Conservation (phyloP, 1,140 invertebrate species). For the Acromyrmex echinatior region DNA sequence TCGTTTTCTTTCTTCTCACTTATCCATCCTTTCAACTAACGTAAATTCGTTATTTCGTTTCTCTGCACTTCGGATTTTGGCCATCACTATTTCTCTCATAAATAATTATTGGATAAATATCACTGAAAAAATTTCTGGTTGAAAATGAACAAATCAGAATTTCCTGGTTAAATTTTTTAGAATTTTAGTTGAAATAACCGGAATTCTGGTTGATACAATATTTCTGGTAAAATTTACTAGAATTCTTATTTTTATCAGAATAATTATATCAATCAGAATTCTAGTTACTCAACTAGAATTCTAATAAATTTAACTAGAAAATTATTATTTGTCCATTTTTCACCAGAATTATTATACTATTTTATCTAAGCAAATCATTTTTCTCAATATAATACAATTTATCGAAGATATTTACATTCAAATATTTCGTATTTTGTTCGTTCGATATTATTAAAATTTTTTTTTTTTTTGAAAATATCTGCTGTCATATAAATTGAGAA, state of each 20-base stretch:
- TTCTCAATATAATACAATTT: background rate
- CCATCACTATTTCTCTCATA: background rate
- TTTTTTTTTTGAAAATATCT: background rate
- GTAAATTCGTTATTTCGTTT: conserved; percentile 8
- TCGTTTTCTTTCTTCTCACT: background rate
- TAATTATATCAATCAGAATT: too few relatives aligned
- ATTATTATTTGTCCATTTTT: too few relatives aligned
- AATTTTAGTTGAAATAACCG: background rate
- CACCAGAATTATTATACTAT: too few relatives aligned
- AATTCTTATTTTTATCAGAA: too few relatives aligned
- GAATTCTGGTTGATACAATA: too few relatives aligned
- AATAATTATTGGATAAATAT: conserved; percentile 1
- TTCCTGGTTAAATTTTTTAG: too few relatives aligned
- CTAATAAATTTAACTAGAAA: too few relatives aligned
- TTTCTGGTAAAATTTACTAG: too few relatives aligned
- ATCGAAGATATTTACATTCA: background rate
- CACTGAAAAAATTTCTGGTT: background rate
- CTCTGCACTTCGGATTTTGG: background rate
- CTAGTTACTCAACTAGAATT: too few relatives aligned
- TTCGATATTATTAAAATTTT: background rate
- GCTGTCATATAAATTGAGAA: background rate
- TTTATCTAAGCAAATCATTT: too few relatives aligned
- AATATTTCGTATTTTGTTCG: background rate
- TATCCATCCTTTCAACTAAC: background rate
- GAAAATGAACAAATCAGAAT: too few relatives aligned